These are phyloP conservation scores for Apus apus DNA, from an alignment of 2,113 vertebrate genomes.

Conservation along the genomic window DNA sequence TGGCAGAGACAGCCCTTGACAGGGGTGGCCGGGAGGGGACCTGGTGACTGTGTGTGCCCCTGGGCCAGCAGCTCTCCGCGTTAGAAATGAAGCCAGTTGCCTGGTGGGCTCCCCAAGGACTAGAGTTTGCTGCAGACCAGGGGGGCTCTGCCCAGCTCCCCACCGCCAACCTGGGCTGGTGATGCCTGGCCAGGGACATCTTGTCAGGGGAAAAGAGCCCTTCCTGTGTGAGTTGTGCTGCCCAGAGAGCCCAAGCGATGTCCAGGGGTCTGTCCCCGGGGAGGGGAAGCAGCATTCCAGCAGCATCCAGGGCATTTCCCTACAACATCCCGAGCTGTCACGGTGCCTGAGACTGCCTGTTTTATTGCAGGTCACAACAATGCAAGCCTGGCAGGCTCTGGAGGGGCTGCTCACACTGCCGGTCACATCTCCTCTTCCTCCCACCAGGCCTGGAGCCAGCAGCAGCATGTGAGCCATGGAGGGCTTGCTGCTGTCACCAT, in stretches of 20 bases:
- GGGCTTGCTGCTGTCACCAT: neutral
- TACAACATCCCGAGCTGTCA: neutral
- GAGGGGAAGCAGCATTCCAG: neutral
- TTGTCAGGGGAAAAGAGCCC: neutral
- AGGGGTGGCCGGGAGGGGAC: neutral
- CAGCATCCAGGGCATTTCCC: neutral
- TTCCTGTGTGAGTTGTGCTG: neutral
- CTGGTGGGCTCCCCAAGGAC: neutral
- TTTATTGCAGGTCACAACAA: neutral
- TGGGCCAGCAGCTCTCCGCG: neutral
- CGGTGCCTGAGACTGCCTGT: rapidly evolving
- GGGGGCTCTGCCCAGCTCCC: neutral
- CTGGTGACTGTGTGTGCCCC: neutral
- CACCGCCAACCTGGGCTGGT: neutral
- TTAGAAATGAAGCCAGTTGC: neutral
- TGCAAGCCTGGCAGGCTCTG: neutral
- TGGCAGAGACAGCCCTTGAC: neutral
- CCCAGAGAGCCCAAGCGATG: neutral
- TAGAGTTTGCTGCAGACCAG: rapidly evolving
- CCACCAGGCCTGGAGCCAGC: rapidly evolving
- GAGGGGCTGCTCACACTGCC: neutral
- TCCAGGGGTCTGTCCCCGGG: neutral
- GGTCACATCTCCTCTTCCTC: neutral
- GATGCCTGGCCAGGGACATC: neutral
- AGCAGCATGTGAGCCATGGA: neutral